These are phyloP conservation scores for Pollenia griseotomentosa DNA, from an alignment of 2,888 invertebrate species.

Conservation along the genomic window DNA sequence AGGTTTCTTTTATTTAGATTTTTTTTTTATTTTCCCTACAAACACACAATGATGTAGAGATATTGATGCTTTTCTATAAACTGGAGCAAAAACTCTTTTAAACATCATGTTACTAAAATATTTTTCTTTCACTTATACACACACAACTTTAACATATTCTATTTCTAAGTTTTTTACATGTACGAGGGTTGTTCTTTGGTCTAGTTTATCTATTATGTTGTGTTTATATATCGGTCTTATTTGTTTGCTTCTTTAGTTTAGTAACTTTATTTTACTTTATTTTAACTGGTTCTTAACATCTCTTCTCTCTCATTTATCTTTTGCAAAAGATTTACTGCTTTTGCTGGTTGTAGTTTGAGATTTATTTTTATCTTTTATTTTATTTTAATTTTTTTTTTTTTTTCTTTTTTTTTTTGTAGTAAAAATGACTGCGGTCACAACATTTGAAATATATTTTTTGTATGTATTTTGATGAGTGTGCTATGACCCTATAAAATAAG, in stretches of 20 bases:
- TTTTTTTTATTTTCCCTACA: neutral
- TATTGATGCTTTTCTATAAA: constrained; percentile 66
- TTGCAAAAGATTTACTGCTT: constrained; percentile 48
- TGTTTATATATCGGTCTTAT: constrained; percentile 23
- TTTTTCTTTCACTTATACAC: neutral
- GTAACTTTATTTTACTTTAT: constrained; percentile 2
- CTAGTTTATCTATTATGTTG: constrained; percentile 34
- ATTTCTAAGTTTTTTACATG: neutral
- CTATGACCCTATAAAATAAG: constrained; percentile 59
- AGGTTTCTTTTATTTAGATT: constrained; percentile 62
- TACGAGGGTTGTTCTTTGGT: constrained; percentile 21
- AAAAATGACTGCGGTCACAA: constrained; percentile 67
- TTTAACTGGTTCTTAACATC: constrained; percentile 14
- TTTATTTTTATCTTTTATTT: constrained; percentile 39
- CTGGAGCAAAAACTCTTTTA: constrained; percentile 37
- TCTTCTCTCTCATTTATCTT: constrained; percentile 30
- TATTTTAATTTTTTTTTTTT: no score
- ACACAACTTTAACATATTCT: neutral
- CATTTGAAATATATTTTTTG: constrained; percentile 48
- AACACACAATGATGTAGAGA: constrained; percentile 35
- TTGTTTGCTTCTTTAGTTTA: constrained; percentile 29
- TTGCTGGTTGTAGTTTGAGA: constrained; percentile 29
- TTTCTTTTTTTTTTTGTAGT: constrained; percentile 1
- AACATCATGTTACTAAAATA: neutral
- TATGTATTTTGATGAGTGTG: constrained; percentile 48